Evolutionary conservation across 2,797 vertebrate genomes (phyloP).

Genomic region (Fratercula arctica): DNA sequence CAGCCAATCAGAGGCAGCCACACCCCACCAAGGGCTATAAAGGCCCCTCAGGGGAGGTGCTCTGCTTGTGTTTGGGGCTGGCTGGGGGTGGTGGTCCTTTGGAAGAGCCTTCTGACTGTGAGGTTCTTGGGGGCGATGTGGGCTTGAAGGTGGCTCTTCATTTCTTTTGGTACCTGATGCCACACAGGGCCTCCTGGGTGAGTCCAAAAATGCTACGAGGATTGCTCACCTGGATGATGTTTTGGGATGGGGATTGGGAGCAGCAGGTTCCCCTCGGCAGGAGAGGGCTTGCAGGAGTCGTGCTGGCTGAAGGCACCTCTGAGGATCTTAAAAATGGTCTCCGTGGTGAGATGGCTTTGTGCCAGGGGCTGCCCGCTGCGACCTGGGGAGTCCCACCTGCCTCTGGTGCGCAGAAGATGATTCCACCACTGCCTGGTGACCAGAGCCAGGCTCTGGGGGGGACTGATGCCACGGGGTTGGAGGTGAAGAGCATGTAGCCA

Average conservation of each 20-base stretch:
- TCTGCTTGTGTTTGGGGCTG: fast-evolving
- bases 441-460: neutral
- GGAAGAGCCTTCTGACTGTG: fast-evolving
- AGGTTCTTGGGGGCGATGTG: fast-evolving
- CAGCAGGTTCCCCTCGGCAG: neutral
- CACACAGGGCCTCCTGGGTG: fast-evolving
- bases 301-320: neutral
- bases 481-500: fast-evolving
- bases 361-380: fast-evolving
- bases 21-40: neutral
- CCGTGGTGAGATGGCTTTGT: fast-evolving
- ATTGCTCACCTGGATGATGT: neutral
- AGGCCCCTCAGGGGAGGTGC: fast-evolving
- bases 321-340: neutral
- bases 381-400: no score
- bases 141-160: neutral
- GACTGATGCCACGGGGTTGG: fast-evolving
- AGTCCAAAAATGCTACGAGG: fast-evolving
- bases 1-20: neutral
- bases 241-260: neutral
- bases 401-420: neutral
- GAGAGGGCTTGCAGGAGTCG: fast-evolving
- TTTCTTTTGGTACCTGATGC: fast-evolving
- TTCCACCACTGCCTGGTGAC: neutral
- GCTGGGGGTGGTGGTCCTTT: fast-evolving